Evolutionary conservation across 2,888 invertebrate species (phyloP), one percentile per base, ranked within the genome.

Genomic region (Tipula vernalis): DNA sequence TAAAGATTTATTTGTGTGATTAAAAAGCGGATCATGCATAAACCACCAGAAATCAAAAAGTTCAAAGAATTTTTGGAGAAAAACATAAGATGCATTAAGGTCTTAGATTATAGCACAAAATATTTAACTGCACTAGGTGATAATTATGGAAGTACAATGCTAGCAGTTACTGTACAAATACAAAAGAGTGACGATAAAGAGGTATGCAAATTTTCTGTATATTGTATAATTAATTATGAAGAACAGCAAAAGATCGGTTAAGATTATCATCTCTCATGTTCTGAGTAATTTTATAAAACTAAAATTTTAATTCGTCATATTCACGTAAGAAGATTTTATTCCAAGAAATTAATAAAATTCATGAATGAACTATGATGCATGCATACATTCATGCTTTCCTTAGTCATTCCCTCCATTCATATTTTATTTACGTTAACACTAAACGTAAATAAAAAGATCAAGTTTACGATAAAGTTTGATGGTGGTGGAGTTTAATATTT

Each of bases 91-190:
- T 89, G 89, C 8, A 88, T 87, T 0, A 89, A 89, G 87, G 88
- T 93, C 1, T 87, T 91, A 1, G 90, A 92, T 0, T 91, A 92
- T 87, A 89, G 90, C 15, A 91, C 90, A 10, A 90, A 90, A 15
- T 90, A 90, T 87, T 89, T 93, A n/a, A 93, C 93, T 10, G 92
- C 92, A 18, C 92, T 93, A 0, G 94, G 94, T 0, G 94, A 94
- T 88, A 94, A 94, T 89, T 94, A 94, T 89, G 94, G 94, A 2
- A 94, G 94, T 88, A 91, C 93, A 0, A 94, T 94, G 90, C 88
- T 94, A 0, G 91, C 91, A 0, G 88, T 91, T 3, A 88, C 88
- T 39, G 90, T 92, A 0, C 90, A 89, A 87, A 88, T 93, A 10
- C 89, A 89, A 87, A 89, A 89, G 36, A 89, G 89, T 5, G 83